These are phyloP conservation scores for Plebejus melissa DNA, from an alignment of 2,888 invertebrate species.

Conservation along the genomic window DNA sequence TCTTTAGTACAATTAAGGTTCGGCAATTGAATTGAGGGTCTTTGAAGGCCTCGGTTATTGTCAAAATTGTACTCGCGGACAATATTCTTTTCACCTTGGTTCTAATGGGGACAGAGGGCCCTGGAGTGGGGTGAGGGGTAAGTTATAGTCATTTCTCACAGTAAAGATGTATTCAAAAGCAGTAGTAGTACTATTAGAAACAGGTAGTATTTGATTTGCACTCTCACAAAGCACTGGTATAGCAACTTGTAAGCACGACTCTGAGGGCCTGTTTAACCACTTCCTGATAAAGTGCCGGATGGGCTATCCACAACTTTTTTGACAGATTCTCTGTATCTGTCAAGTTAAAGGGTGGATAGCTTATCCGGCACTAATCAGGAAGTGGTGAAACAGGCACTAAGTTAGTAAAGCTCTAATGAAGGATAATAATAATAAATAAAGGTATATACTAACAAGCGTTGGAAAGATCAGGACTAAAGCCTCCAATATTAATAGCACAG, in stretches of 20 bases:
- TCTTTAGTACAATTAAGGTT: slow-evolving; percentile 6
- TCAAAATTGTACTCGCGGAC: neutral
- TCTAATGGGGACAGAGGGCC: neutral
- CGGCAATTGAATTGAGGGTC: neutral
- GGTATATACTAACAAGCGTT: neutral
- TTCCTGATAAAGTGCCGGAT: no score
- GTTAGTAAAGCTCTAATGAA: neutral
- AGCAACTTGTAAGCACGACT: no score
- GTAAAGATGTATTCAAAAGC: neutral
- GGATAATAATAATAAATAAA: neutral
- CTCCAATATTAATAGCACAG: neutral
- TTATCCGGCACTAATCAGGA: no score
- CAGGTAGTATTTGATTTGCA: no score
- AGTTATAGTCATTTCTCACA: neutral
- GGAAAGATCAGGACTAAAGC: neutral
- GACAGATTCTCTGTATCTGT: no score
- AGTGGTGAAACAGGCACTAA: no score
- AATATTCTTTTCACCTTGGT: neutral
- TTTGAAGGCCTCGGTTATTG: slow-evolving; percentile 9
- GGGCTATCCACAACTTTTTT: no score
- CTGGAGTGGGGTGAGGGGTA: neutral
- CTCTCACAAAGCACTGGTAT: no score
- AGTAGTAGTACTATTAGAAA: no score
- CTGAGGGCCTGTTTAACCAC: no score
- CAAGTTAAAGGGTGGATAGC: no score